Percentiles rank a stretch among this genome's conserved stretches.
Evolutionary conservation across 30 jellyfish, hydroid and myxozoan genomes (phyloP).

Genomic region (Hydractinia echinata): DNA sequence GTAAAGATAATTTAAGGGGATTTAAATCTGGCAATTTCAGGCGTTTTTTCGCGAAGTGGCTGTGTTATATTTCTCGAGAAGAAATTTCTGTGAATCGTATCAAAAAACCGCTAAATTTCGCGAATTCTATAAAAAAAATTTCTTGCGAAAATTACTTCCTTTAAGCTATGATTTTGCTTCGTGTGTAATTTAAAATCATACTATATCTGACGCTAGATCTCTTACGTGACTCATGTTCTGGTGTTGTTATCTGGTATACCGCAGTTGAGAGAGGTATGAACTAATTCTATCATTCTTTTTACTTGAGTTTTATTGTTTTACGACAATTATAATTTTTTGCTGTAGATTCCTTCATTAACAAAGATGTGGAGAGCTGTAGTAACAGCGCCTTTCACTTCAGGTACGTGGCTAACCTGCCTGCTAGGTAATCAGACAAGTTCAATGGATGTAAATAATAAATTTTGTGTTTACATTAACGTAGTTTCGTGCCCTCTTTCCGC

Average conservation of each 20-base stretch:
- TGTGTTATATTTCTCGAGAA: too few species aligned
- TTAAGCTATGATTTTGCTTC: too few species aligned
- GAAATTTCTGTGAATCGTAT: too few species aligned
- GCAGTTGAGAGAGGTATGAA: constrained; percentile 75
- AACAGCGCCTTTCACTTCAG: constrained; percentile 63
- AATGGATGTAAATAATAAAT: background rate
- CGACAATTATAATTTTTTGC: background rate
- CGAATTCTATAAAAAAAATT: too few species aligned
- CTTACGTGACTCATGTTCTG: constrained; percentile 67
- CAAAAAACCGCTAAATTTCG: too few species aligned
- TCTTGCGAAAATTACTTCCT: background rate
- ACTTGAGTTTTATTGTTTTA: background rate
- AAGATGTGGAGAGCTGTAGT: constrained; percentile 84
- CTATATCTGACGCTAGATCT: constrained; percentile 32
- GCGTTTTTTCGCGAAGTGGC: too few species aligned
- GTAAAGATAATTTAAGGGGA: too few species aligned
- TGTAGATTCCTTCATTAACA: constrained; percentile 76
- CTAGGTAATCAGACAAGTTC: background rate
- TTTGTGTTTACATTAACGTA: constrained; percentile 5
- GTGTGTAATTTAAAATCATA: too few species aligned
- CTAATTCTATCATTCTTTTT: background rate
- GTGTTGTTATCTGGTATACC: constrained; percentile 76
- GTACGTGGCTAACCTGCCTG: constrained; percentile 21
- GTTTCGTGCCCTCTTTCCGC: constrained; percentile 78
- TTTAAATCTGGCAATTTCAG: too few species aligned